Conservation (phyloP, 2,888 invertebrate species). For the Ariolimax columbianus region DNA sequence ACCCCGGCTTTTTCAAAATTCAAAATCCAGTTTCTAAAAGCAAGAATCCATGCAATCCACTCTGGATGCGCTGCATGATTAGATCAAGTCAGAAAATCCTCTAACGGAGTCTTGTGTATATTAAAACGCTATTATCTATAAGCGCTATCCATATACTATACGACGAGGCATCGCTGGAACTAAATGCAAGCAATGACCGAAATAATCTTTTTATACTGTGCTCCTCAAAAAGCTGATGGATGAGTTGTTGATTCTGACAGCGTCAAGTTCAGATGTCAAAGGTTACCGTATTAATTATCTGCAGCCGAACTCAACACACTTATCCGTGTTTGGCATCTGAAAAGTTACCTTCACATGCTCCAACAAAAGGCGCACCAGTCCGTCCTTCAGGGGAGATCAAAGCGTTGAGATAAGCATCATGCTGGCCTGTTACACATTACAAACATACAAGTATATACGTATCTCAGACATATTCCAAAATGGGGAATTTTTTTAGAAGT, state of each 20-base stretch:
- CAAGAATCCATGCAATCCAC: neutral
- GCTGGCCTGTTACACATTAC: too few species aligned
- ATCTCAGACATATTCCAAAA: too few species aligned
- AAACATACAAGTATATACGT: too few species aligned
- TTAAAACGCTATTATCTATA: neutral
- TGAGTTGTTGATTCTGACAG: constrained; percentile 12
- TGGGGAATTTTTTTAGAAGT: too few species aligned
- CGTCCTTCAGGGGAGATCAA: neutral
- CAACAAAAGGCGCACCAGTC: neutral
- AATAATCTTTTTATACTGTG: neutral
- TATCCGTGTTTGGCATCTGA: constrained; percentile 10
- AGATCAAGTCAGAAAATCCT: neutral
- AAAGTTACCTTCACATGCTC: neutral
- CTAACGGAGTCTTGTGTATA: neutral
- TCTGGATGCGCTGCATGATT: neutral
- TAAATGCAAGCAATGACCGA: neutral
- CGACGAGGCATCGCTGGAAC: neutral
- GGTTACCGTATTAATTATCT: neutral
- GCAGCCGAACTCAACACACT: neutral
- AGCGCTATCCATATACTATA: neutral
- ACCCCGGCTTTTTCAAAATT: neutral
- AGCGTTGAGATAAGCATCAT: neutral
- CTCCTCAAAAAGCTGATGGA: neutral
- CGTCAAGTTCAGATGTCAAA: neutral
- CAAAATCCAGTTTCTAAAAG: neutral